These are phyloP conservation scores for Drosophila stalkeri DNA, from an alignment of 2,888 invertebrate species.

Conservation along the genomic window DNA sequence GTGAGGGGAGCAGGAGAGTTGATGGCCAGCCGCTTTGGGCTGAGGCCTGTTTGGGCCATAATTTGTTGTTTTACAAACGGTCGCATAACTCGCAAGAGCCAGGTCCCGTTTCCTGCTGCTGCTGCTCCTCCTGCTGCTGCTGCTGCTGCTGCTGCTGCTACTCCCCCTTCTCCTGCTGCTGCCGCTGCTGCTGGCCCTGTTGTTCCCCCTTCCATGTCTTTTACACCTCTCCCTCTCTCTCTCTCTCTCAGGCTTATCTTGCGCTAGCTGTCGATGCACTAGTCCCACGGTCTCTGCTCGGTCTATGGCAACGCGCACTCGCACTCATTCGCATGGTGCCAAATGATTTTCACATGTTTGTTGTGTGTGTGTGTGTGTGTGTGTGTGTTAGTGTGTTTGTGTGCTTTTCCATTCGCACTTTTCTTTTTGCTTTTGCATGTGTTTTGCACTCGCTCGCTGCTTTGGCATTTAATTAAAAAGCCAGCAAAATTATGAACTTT, in stretches of 20 bases:
- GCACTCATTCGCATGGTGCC: conserved; percentile 55
- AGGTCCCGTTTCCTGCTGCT: conserved; percentile 21
- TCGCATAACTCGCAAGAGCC: conserved; percentile 65
- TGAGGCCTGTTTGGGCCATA: conserved; percentile 72
- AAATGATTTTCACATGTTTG: conserved; percentile 78
- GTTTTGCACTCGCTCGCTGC: conserved; percentile 27
- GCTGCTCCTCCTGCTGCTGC: background rate
- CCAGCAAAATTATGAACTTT: conserved; percentile 76
- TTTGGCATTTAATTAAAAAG: conserved; percentile 73
- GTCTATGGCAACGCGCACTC: conserved; percentile 8
- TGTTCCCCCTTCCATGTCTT: background rate
- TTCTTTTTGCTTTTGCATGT: conserved; percentile 53
- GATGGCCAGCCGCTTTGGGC: conserved; percentile 42
- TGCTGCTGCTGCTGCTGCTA: too few species aligned
- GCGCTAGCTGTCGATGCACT: conserved; percentile 47
- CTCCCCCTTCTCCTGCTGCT: background rate
- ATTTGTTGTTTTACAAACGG: conserved; percentile 73
- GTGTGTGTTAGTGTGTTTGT: too few species aligned
- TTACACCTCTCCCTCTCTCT: background rate
- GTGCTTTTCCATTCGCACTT: conserved; percentile 64
- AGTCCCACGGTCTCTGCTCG: conserved; percentile 44
- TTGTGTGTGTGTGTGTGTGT: too few species aligned
- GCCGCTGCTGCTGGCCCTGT: background rate
- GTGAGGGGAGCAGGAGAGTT: background rate
- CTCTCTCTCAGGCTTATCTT: conserved; percentile 57